Evolutionary conservation across 2,888 invertebrate genomes (phyloP).

Genomic region (Zygogramma bicolorata): DNA sequence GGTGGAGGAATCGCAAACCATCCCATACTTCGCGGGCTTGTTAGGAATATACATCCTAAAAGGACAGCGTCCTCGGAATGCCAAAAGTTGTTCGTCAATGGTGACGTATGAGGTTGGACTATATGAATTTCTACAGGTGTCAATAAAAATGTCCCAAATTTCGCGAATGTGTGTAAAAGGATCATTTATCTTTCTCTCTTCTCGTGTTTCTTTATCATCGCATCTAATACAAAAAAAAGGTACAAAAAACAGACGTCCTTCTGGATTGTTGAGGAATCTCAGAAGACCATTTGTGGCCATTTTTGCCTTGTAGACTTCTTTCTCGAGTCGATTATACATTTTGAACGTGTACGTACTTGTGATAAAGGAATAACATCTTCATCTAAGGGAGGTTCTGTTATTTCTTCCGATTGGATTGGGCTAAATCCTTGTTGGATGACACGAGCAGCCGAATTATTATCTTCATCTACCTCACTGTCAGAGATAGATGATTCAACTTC

Average conservation of each 20-base stretch:
- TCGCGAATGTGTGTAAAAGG: background rate
- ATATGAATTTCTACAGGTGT: background rate
- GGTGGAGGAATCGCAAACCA: conserved; percentile 23
- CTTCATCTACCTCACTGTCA: no score
- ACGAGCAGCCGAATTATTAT: no score
- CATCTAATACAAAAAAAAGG: background rate
- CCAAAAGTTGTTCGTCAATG: background rate
- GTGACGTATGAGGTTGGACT: background rate
- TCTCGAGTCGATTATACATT: no score
- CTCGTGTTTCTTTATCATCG: background rate
- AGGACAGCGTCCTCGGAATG: background rate
- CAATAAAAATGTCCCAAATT: background rate
- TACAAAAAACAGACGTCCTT: background rate
- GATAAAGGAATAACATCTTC: no score
- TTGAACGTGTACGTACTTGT: background rate
- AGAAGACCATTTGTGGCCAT: background rate
- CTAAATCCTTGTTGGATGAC: no score
- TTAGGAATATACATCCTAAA: background rate
- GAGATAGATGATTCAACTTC: no score
- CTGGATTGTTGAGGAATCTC: background rate
- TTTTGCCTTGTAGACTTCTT: no score
- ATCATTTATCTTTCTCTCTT: background rate
- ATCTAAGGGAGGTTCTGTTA: no score
- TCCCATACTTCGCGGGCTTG: background rate
- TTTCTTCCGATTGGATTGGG: no score